Base-by-base conservation (phyloP, 2,113 vertebrate species). In the Cyprinodon tularosa region DNA sequence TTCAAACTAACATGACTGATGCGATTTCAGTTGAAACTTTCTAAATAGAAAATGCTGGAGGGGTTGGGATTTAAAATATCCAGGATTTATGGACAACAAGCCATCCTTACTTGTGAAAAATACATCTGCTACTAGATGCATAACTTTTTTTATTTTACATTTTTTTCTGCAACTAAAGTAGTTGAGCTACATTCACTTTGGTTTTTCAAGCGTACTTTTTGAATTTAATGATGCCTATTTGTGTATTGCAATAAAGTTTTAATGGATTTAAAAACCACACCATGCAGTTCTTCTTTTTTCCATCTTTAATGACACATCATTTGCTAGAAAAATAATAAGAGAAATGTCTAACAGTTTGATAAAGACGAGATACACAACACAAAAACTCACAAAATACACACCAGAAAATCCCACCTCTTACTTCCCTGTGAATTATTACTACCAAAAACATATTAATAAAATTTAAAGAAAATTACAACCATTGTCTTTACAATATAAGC, bases 71-170 rank as follows among this genome's bases (percentile, higher is more conserved):
- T 78, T 40, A 80, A 29, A 79, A 82, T 84, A 88, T 82, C 81
- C 86, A 89, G 88, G 86, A 88, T 89, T 85, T 88, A 76, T 84
- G 86, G 86, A 86, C 90, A 70, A 84, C 85, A 88, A 92, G 90
- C 90, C 92, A 90, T 80, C 62, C 77, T 72, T 72, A 73, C 69
- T 75, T 47, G 66, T 64, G 17, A 84, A 87, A 78, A 86, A 72
- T 84, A 29, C 29, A 29, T 29, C 29, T 29, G 29, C 29, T 29
- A 29, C 29, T 29, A 29, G 29, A 29, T 29, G 29, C 29, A 1
- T 29, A 29, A 29, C 47, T 59, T 80, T 75, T 81, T 78, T 76
- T 57, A 3, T 57, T 65, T 57, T 64, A 82, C 69, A 78, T 80
- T 77, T 80, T 61, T 29, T 40, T 62, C 60, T 84, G 76, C 38